Evolutionary conservation across 2,888 invertebrate genomes (phyloP).

Genomic region (Drosophila anomelani): DNA sequence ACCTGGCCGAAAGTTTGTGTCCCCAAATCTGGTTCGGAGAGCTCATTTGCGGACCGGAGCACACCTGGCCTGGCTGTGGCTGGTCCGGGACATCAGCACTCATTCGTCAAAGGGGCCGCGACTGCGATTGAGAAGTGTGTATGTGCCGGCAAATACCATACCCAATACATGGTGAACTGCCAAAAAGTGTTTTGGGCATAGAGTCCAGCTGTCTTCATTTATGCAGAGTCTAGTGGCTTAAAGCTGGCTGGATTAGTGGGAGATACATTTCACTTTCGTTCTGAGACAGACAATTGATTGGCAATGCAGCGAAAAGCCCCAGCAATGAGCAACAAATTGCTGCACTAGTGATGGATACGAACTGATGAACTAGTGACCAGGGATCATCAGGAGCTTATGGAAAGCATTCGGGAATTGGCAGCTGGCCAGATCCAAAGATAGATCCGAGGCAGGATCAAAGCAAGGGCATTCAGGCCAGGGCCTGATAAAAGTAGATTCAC

Average conservation of each 20-base stretch:
- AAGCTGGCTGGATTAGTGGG: not conserved
- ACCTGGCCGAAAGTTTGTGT: conserved; percentile 63
- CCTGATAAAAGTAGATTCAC: conserved; percentile 41
- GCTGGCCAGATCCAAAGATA: conserved; percentile 37
- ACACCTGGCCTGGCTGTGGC: conserved; percentile 60
- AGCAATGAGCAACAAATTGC: conserved; percentile 32
- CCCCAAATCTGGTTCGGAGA: conserved; percentile 56
- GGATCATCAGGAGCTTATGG: conserved; percentile 3
- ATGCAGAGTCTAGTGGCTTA: not conserved
- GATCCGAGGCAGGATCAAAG: conserved; percentile 8
- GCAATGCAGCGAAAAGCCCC: conserved; percentile 14
- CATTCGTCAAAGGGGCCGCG: conserved; percentile 60
- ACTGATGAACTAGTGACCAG: conserved; percentile 15
- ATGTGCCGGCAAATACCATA: conserved; percentile 46
- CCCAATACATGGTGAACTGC: conserved; percentile 45
- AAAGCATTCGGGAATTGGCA: conserved; percentile 1
- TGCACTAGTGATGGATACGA: conserved; percentile 8
- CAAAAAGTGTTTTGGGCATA: not conserved
- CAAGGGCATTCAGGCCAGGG: not conserved
- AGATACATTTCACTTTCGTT: conserved; percentile 13
- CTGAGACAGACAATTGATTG: conserved; percentile 7
- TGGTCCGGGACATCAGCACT: conserved; percentile 46
- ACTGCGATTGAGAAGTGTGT: conserved; percentile 65
- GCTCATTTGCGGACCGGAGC: conserved; percentile 60
- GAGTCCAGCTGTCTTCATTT: conserved; percentile 6